A percentile compares a stretch with the other conserved stretches of the same genome.
phyloP scores from a whole-genome alignment of 2,888 invertebrate genomes.

The Meloe dianella region DNA sequence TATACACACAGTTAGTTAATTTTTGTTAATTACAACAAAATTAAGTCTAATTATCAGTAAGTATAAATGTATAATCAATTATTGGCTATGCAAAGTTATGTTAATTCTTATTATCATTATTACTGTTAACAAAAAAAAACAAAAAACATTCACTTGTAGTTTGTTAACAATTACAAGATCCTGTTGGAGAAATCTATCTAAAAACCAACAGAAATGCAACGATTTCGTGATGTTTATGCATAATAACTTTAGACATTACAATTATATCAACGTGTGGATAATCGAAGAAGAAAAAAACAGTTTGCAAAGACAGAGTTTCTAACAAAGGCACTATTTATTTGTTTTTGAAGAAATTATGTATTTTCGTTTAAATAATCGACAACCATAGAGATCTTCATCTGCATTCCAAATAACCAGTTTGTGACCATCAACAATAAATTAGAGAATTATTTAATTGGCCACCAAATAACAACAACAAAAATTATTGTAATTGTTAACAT shows the following conservation, averaged over 20 bases:
- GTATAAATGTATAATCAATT: background rate
- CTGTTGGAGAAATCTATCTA: no score
- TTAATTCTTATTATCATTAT: no score
- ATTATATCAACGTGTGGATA: no score
- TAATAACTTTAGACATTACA: no score
- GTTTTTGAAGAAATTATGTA: no score
- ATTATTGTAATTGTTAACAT: background rate
- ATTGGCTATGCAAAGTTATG: background rate
- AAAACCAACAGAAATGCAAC: no score
- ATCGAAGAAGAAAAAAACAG: no score
- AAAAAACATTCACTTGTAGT: background rate
- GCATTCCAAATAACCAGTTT: constrained; percentile 5
- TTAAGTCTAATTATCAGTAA: no score
- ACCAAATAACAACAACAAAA: background rate
- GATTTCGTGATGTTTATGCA: no score
- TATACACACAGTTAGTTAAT: background rate
- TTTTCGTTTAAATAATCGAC: background rate
- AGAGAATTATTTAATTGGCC: background rate
- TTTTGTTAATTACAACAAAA: background rate
- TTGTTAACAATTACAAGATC: background rate
- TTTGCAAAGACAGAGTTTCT: no score
- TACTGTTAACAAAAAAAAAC: background rate
- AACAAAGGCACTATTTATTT: no score
- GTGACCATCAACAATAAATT: background rate
- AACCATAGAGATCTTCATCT: background rate